These are phyloP conservation scores for Popillia japonica DNA, from an alignment of 1,140 invertebrate genomes.

Conservation along the genomic window DNA sequence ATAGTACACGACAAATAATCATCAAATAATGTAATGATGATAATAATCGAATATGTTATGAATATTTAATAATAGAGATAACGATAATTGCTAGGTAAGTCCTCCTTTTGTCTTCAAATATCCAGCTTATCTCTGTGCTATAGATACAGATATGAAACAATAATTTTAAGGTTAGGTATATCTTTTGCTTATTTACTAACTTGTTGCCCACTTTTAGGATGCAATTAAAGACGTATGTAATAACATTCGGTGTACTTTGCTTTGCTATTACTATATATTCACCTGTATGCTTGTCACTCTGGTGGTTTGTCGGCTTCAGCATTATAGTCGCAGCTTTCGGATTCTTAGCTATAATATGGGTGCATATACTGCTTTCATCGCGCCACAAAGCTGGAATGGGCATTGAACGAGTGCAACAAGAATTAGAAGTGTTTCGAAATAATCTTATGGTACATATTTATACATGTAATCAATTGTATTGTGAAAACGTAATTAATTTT, in stretches of 20 bases:
- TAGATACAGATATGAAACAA: neutral
- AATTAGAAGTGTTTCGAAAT: conserved; percentile 63
- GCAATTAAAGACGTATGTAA: conserved; percentile 19
- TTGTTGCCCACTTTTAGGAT: conserved; percentile 35
- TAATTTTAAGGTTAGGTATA: conserved; percentile 12
- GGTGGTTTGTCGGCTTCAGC: conserved; percentile 53
- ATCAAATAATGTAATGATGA: neutral
- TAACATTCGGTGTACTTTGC: conserved; percentile 26
- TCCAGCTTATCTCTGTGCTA: too few species aligned
- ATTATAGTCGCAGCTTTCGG: conserved; percentile 58
- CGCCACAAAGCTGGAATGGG: conserved; percentile 63
- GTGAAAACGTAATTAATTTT: conserved; percentile 40
- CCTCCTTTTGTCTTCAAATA: neutral
- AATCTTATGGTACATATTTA: conserved; percentile 62
- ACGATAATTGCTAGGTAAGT: neutral
- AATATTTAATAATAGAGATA: neutral
- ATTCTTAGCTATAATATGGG: conserved; percentile 60
- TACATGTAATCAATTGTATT: conserved; percentile 15
- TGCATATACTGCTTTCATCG: conserved; percentile 64
- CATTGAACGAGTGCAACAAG: conserved; percentile 61
- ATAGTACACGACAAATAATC: neutral
- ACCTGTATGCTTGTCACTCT: conserved; percentile 46
- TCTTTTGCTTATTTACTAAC: neutral
- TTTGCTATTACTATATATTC: conserved; percentile 38
- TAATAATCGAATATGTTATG: neutral